Conservation (phyloP, 1,140 invertebrate species). For the Pseudachorutes palmiensis region DNA sequence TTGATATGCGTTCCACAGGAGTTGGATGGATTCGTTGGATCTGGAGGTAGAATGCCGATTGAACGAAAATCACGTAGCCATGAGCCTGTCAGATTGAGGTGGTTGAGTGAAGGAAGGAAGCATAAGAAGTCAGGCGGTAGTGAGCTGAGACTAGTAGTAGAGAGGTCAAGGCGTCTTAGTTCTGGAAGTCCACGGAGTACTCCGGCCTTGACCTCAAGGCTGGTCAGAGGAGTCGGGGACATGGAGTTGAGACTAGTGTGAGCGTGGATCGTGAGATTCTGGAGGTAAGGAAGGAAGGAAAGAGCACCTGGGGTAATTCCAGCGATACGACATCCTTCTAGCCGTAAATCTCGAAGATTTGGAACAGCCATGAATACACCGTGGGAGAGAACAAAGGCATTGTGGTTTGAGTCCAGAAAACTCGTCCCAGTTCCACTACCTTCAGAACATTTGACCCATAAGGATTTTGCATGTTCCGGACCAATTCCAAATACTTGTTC, state of each 20-base stretch:
- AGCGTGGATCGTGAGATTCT: constrained; percentile 74
- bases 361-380: constrained; percentile 38
- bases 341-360: constrained; percentile 67
- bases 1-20: constrained; percentile 46
- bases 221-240: constrained; percentile 23
- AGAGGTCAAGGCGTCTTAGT: constrained; percentile 66
- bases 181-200: constrained; percentile 56
- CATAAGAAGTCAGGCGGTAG: constrained; percentile 75
- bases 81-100: constrained; percentile 72
- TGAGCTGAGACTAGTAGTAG: constrained; percentile 76
- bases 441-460: constrained; percentile 32
- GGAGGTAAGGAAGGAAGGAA: constrained; percentile 64
- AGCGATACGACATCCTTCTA: constrained; percentile 83
- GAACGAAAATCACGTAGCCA: constrained; percentile 65
- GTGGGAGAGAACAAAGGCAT: constrained; percentile 34
- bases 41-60: constrained; percentile 59
- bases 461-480: constrained; percentile 37
- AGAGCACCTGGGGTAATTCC: constrained; percentile 78
- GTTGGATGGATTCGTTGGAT: constrained; percentile 30
- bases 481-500: constrained; percentile 36
- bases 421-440: background rate
- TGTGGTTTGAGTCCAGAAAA: background rate
- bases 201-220: constrained; percentile 38
- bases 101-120: constrained; percentile 62
- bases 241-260: constrained; percentile 49